Evolutionary conservation across 2,888 invertebrate genomes (phyloP), one percentile per base, ranked within the genome.

Genomic region (Melieria omissa): DNA sequence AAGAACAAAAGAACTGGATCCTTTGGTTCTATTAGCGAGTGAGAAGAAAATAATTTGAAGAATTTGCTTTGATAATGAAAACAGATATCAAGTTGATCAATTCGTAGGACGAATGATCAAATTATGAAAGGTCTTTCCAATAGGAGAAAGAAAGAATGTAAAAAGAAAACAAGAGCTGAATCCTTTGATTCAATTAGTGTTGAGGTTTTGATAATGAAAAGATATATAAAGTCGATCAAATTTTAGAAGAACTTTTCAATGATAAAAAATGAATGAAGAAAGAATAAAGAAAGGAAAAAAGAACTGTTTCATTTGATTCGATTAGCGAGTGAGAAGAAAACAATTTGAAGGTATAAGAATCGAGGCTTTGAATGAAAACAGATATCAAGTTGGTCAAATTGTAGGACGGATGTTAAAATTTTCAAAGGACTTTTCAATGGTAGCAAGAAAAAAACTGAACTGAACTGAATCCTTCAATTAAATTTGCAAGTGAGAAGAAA

Each of bases 391-490:
- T 8, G 4, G n/a, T n/a, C n/a, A n/a, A n/a, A n/a, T n/a, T n/a
- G n/a, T n/a, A n/a, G n/a, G n/a, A n/a, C n/a, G n/a, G n/a, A n/a
- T n/a, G n/a, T n/a, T n/a, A n/a, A n/a, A n/a, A n/a, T n/a, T n/a
- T n/a, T n/a, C n/a, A n/a, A n/a, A n/a, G n/a, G n/a, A n/a, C n/a
- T n/a, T n/a, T n/a, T n/a, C n/a, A n/a, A n/a, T n/a, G n/a, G n/a
- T n/a, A n/a, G n/a, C n/a, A n/a, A n/a, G n/a, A n/a, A n/a, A 86
- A 87, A 65, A 87, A 85, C 0, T 84, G 84, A 29, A 66, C 14
- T 52, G 46, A 16, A 54, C 12, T 12, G 16, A 16, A 64, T n/a
- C 1, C 41, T 16, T 9, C 12, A n/a, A n/a, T n/a, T n/a, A 5
- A 10, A 57, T 42, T 29, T 41, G 6, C 7, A 8, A 61, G 42